Conservation (phyloP, 2,797 vertebrate genomes). For the Etheostoma nigrum region DNA sequence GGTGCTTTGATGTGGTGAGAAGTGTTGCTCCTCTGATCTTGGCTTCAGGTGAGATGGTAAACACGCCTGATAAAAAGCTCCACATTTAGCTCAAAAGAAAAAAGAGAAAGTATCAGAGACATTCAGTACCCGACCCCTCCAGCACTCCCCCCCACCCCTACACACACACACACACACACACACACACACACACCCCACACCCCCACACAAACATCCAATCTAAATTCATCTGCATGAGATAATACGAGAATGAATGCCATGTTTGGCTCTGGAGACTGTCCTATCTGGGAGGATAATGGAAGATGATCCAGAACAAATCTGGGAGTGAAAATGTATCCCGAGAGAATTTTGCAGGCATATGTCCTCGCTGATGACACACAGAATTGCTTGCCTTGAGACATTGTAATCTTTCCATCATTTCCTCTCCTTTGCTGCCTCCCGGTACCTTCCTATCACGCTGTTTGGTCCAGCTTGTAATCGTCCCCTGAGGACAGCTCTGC, state of each 20-base stretch:
- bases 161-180: no score
- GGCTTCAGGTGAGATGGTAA: slow-evolving; percentile 66
- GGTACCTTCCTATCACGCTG: slow-evolving; percentile 50
- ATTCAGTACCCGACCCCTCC: slow-evolving; percentile 42
- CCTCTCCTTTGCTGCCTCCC: slow-evolving; percentile 49
- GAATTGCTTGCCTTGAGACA: slow-evolving; percentile 66
- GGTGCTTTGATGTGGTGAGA: slow-evolving; percentile 61
- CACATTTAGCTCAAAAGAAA: slow-evolving; percentile 67
- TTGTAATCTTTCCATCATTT: slow-evolving; percentile 72
- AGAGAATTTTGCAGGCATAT: slow-evolving; percentile 53
- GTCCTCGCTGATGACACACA: slow-evolving; percentile 65
- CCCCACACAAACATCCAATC: slow-evolving; percentile 13
- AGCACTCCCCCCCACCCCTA: slow-evolving; percentile 3
- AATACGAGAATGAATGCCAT: slow-evolving; percentile 46
- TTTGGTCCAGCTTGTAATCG: slow-evolving; percentile 77
- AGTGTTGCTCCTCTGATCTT: slow-evolving; percentile 66
- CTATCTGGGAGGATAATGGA: slow-evolving; percentile 64
- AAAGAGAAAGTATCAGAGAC: slow-evolving; percentile 49
- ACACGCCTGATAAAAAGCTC: slow-evolving; percentile 54
- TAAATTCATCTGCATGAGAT: slow-evolving; percentile 64
- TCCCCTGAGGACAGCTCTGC: slow-evolving; percentile 70
- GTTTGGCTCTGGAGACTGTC: slow-evolving; percentile 45
- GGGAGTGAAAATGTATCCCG: slow-evolving; percentile 50
- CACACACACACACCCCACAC: no score
- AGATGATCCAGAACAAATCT: slow-evolving; percentile 66